Evolutionary conservation across 2,113 vertebrate genomes (phyloP).

Genomic region (Sula dactylatra): DNA sequence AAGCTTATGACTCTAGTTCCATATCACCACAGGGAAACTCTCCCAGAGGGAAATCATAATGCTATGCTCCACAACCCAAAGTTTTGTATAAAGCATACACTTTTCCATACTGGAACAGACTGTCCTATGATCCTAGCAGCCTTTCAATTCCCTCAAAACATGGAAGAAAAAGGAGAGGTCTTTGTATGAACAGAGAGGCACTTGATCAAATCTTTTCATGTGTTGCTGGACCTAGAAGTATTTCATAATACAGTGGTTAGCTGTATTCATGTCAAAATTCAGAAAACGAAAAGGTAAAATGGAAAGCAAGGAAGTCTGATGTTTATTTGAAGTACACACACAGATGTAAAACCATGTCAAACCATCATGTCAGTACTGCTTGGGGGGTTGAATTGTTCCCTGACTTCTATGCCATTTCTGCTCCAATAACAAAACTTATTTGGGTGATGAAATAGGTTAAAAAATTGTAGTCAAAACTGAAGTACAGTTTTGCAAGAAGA

Average conservation of each 20-base stretch:
- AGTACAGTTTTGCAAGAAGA: not conserved
- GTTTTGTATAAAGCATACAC: not conserved
- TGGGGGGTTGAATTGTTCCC: not conserved
- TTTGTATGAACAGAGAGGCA: not conserved
- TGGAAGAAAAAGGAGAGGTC: not conserved
- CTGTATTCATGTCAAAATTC: not conserved
- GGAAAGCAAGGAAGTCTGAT: not conserved
- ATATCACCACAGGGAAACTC: not conserved
- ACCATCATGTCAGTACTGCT: not conserved
- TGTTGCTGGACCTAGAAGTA: not conserved
- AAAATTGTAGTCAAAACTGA: not conserved
- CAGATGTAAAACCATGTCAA: not conserved
- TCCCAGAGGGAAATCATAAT: not conserved
- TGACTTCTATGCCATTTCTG: not conserved
- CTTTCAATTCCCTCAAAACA: conserved; percentile 1
- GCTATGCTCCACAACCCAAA: not conserved
- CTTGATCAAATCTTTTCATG: conserved; percentile 24
- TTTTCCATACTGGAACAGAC: not conserved
- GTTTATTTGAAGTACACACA: not conserved
- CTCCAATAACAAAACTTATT: not conserved
- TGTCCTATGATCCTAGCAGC: not conserved
- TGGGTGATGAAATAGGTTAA: not conserved
- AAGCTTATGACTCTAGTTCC: not conserved
- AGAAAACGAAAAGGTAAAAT: conserved; percentile 2
- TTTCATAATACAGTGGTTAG: not conserved